Percentiles rank a stretch among this genome's conserved stretches.
These are phyloP conservation scores for Hartigia nigra DNA, from an alignment of 2,888 invertebrate species.

Conservation along the genomic window DNA sequence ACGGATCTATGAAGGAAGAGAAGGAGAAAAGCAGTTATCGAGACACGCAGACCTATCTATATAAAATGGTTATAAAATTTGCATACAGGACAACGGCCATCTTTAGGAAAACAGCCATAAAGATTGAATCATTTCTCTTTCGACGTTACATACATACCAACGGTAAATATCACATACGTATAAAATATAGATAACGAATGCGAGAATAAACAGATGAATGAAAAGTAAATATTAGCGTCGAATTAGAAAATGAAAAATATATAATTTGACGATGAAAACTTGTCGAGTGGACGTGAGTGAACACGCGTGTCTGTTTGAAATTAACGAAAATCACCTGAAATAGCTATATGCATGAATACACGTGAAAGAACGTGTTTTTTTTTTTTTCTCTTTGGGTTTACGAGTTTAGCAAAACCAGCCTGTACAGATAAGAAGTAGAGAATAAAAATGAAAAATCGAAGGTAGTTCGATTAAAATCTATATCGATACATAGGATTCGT, in stretches of 20 bases:
- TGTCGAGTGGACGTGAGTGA: not conserved
- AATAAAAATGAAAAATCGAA: not conserved
- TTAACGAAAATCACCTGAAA: not conserved
- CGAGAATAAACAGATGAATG: constrained; percentile 40
- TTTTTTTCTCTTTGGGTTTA: not conserved
- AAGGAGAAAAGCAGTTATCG: not conserved
- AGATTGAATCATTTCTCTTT: too few species aligned
- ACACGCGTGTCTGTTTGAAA: not conserved
- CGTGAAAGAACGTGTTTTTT: not conserved
- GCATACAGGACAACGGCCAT: not conserved
- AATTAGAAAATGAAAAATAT: constrained; percentile 1
- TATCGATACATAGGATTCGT: not conserved
- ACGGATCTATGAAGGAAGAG: constrained; percentile 4
- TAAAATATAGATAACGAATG: too few species aligned
- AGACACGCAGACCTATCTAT: not conserved
- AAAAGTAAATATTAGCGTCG: constrained; percentile 30
- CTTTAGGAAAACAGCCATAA: not conserved
- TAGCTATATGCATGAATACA: not conserved
- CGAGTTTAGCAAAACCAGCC: not conserved
- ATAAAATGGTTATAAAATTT: not conserved
- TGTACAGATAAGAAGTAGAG: not conserved
- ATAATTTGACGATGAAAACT: not conserved
- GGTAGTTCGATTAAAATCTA: not conserved
- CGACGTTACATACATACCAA: not conserved
- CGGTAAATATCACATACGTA: not conserved